Conservation (phyloP, 2,888 invertebrate species). For the Conistra vaccinii region DNA sequence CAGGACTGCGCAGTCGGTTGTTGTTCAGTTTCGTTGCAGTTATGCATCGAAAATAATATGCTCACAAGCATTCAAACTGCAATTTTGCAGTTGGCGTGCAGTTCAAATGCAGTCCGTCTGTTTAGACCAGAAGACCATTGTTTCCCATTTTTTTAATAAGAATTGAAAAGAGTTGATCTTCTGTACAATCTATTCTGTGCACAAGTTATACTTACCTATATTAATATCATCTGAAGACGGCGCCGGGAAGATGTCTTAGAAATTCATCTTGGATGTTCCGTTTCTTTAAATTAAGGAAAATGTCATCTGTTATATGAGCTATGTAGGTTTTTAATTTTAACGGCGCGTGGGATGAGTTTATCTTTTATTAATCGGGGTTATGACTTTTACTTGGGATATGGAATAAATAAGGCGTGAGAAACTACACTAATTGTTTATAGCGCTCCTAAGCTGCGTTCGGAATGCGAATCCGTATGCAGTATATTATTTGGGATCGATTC, state of each 20-base stretch:
- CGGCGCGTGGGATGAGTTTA: background rate
- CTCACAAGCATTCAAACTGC: too few species aligned
- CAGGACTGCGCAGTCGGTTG: too few species aligned
- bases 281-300: conserved; percentile 32
- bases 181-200: background rate
- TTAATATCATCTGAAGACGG: conserved; percentile 4
- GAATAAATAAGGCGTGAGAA: conserved; percentile 7
- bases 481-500: too few species aligned
- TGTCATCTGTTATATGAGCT: conserved; percentile 1
- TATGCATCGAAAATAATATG: too few species aligned
- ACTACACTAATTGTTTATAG: too few species aligned
- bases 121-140: background rate
- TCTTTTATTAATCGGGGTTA: background rate
- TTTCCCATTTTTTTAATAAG: background rate
- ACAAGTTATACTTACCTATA: background rate
- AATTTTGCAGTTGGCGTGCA: too few species aligned
- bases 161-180: conserved; percentile 1
- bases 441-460: background rate
- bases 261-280: conserved; percentile 17
- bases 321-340: conserved; percentile 32
- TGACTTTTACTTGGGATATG: background rate
- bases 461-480: background rate
- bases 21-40: too few species aligned
- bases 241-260: conserved; percentile 23
- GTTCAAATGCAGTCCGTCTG: too few species aligned